Base-by-base conservation (phyloP, 2,888 invertebrate genomes). In the Hypselothyrea guttata region DNA sequence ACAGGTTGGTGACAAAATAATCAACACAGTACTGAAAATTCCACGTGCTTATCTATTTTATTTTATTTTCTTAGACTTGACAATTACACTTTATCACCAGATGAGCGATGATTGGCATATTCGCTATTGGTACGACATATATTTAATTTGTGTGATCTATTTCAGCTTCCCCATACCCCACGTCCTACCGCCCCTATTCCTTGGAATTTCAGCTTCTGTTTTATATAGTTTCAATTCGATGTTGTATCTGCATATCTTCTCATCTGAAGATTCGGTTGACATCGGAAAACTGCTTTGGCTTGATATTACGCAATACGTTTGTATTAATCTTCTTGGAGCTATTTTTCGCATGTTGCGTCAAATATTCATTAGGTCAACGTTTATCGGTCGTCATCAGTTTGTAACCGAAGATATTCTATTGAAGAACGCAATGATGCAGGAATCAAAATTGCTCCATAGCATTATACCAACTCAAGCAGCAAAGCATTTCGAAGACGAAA, bases 391-490 rank as follows among this genome's bases (percentile, higher is more conserved):
- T 0, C 57, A 82, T 45, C 70, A 82, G 27, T 78, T 51, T 46
- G 52, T 82, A 0, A 64, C 57, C 44, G 70, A 81, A 37, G 56
- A 64, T 7, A 22, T 64, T 8, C 12, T 12, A 38, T 40, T 75
- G 4, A 53, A 57, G 4, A 56, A 15, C 7, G 82, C 78, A 1
- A 59, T 45, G 0, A 13, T 31, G 5, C 68, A 59, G 16, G 75
- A 76, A 40, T 65, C 30, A 7, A 9, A 22, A 1, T 91, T 97
- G 2, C 93, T 97, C 89, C 91, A 94, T 51, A 97, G 96, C 79
- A 96, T 97, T 68, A 91, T 98, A 11, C 97, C 98, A 0, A 93
- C 94, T 44, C 95, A 97, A 81, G 94, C 97, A 51, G 95, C 96
- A 1, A 91, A 91, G 0, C 91, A 91, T 85, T 91, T 93, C 4